Evolutionary conservation across 2,888 invertebrate genomes (phyloP).

Genomic region (Tetramorium bicarinatum): DNA sequence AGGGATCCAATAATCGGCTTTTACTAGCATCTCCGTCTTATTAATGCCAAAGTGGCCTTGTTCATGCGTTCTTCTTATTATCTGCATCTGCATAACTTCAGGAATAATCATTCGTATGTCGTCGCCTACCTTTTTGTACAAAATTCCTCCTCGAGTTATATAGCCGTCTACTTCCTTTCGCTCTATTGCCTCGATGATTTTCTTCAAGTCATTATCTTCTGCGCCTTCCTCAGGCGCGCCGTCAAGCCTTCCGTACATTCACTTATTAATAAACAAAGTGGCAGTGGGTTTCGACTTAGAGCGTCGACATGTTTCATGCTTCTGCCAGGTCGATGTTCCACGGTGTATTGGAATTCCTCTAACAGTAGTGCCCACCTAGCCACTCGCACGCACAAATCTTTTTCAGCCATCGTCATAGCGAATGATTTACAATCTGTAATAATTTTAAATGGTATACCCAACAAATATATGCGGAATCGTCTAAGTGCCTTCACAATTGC

Average conservation of each 20-base stretch:
- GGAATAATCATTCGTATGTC: slow-evolving; percentile 40
- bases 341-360: not conserved
- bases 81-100: slow-evolving; percentile 46
- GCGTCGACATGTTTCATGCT: not conserved
- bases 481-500: not conserved
- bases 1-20: slow-evolving; percentile 52
- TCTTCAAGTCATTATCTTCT: not conserved
- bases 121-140: slow-evolving; percentile 14
- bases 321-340: not conserved
- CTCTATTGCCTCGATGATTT: not conserved
- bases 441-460: not conserved
- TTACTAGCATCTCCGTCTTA: slow-evolving; percentile 59
- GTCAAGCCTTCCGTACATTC: not conserved
- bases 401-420: not conserved
- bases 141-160: not conserved
- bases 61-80: slow-evolving; percentile 50
- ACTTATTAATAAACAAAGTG: not conserved
- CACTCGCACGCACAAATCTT: not conserved
- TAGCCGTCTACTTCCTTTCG: not conserved
- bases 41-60: slow-evolving; percentile 45
- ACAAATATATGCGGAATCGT: not conserved
- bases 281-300: not conserved
- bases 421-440: not conserved
- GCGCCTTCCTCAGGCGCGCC: not conserved
- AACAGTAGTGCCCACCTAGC: not conserved